Evolutionary conservation across 2,797 vertebrate species (phyloP).

Genomic region (Enteromius unitaeniatus): DNA sequence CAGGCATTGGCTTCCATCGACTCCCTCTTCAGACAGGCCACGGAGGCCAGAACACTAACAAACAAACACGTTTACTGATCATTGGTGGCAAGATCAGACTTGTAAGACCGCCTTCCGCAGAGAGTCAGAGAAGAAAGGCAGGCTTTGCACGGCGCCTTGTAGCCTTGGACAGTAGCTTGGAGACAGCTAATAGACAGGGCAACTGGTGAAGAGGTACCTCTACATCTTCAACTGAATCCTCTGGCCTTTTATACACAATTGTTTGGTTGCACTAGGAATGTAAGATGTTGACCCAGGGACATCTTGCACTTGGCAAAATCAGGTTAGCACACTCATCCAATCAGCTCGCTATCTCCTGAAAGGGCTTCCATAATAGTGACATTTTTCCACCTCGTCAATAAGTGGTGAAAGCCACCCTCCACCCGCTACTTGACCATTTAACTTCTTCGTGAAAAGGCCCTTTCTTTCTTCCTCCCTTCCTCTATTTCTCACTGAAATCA

Average conservation of each 20-base stretch:
- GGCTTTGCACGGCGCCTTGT: constrained; percentile 29
- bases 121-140: constrained; percentile 19
- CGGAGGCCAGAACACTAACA: constrained; percentile 11
- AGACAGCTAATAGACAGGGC: constrained; percentile 68
- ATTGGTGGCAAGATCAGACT: constrained; percentile 43
- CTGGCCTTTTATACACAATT: constrained; percentile 80
- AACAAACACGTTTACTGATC: constrained; percentile 38
- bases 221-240: constrained; percentile 79
- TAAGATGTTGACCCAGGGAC: constrained; percentile 1
- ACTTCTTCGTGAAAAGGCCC: constrained; percentile 85
- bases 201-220: constrained; percentile 73
- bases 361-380: constrained; percentile 86
- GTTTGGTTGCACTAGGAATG: constrained; percentile 80
- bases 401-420: constrained; percentile 86
- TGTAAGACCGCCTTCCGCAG: constrained; percentile 7
- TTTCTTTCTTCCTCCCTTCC: constrained; percentile 78
- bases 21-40: constrained; percentile 24
- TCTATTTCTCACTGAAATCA: constrained; percentile 84
- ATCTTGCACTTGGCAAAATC: too few species aligned
- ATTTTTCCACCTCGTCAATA: constrained; percentile 88
- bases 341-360: constrained; percentile 85
- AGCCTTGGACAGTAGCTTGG: constrained; percentile 63
- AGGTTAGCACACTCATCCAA: constrained; percentile 78
- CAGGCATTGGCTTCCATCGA: constrained; percentile 4
- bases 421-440: constrained; percentile 86